These are phyloP conservation scores for Chrysogorgia sp. DNA, from an alignment of 92 coral and sea anemone genomes.

Conservation along the genomic window DNA sequence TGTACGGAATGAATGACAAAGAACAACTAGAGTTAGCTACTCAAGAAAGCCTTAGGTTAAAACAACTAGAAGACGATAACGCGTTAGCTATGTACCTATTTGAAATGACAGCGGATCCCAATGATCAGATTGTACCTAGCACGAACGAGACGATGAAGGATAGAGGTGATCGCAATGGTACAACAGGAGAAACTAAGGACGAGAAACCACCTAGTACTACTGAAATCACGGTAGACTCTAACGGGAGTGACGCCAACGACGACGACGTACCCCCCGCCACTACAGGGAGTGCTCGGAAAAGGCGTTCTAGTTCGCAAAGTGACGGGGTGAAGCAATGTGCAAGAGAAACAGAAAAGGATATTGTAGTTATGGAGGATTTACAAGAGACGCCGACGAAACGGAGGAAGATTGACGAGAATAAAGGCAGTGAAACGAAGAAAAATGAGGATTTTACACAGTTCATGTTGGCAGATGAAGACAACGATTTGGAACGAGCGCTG, in stretches of 20 bases:
- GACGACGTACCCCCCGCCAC: too few relatives aligned
- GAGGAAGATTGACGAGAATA: not conserved
- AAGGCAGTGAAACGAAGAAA: not conserved
- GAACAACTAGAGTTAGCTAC: conserved; percentile 67
- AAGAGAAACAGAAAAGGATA: not conserved
- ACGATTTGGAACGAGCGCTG: not conserved
- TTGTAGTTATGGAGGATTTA: not conserved
- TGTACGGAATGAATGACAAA: conserved; percentile 51
- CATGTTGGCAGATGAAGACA: not conserved
- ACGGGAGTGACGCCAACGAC: too few relatives aligned
- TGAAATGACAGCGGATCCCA: not conserved
- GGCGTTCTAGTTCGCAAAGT: too few relatives aligned
- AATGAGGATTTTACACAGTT: not conserved
- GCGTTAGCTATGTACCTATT: not conserved
- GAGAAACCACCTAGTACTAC: too few relatives aligned
- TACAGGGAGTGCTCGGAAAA: too few relatives aligned
- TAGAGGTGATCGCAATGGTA: not conserved
- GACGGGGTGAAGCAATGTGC: not conserved
- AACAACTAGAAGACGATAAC: not conserved
- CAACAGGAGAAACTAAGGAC: not conserved
- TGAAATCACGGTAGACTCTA: too few relatives aligned
- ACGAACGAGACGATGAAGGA: not conserved
- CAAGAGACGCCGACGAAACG: not conserved
- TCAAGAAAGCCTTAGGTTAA: conserved; percentile 54
- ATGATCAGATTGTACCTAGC: not conserved